These are phyloP conservation scores for Chroicocephalus ridibundus DNA, from an alignment of 2,113 vertebrate genomes.

Conservation along the genomic window DNA sequence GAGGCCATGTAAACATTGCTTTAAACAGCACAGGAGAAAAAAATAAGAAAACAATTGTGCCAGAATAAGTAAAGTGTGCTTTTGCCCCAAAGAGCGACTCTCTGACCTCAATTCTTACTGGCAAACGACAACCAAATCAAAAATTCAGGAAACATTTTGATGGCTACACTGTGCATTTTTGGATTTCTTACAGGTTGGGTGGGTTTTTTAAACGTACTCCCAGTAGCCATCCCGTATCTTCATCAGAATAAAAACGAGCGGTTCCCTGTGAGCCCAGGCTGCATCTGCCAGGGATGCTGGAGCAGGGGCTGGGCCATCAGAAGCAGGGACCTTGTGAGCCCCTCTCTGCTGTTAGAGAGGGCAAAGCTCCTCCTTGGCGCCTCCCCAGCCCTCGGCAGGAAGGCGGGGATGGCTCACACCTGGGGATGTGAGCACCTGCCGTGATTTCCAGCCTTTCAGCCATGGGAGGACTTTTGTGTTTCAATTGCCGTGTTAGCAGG, in stretches of 20 bases:
- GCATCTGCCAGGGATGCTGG: neutral
- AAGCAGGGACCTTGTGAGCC: neutral
- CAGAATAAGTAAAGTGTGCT: neutral
- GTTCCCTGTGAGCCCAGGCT: rapidly evolving
- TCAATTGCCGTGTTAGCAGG: rapidly evolving
- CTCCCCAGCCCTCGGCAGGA: neutral
- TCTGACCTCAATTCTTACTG: neutral
- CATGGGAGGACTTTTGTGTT: neutral
- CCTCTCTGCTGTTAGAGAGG: neutral
- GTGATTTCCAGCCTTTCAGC: neutral
- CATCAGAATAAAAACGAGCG: rapidly evolving
- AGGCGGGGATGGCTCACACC: neutral
- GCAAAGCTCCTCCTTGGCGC: neutral
- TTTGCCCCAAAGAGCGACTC: neutral
- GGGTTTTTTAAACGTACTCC: neutral
- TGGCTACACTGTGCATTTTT: neutral
- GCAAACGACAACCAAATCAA: neutral
- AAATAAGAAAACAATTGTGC: neutral
- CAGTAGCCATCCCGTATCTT: neutral
- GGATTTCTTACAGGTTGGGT: neutral
- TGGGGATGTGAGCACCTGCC: rapidly evolving
- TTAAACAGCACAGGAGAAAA: neutral
- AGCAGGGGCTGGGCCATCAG: neutral
- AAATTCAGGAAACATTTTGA: neutral
- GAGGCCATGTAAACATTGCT: neutral